These are phyloP conservation scores for Acronicta alni DNA, from an alignment of 2,888 invertebrate genomes.

Conservation along the genomic window DNA sequence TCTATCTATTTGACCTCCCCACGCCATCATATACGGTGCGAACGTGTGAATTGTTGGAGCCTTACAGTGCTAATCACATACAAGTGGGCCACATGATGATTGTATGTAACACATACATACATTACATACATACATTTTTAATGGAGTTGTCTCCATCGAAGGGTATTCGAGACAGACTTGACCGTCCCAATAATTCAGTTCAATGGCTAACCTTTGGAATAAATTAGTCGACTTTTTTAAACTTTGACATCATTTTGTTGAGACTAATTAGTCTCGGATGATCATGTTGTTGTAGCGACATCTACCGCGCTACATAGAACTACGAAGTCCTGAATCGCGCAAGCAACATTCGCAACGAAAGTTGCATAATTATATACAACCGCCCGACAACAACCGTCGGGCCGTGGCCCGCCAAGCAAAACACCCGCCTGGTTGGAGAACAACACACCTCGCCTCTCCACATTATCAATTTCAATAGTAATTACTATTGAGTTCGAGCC, in stretches of 20 bases:
- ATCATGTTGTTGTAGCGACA: too few species aligned
- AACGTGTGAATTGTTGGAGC: constrained; percentile 28
- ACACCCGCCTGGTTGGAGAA: too few species aligned
- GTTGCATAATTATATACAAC: too few species aligned
- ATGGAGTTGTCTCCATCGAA: constrained; percentile 45
- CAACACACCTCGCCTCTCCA: too few species aligned
- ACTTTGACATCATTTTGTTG: neutral
- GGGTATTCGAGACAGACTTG: constrained; percentile 27
- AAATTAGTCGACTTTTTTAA: neutral
- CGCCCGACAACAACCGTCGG: too few species aligned
- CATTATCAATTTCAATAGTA: too few species aligned
- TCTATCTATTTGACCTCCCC: constrained; percentile 34
- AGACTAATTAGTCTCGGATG: neutral
- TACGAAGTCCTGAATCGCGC: too few species aligned
- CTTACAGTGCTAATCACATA: constrained; percentile 46
- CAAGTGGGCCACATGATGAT: constrained; percentile 50
- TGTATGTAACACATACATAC: constrained; percentile 43
- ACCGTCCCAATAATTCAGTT: constrained; percentile 7
- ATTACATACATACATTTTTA: constrained; percentile 52
- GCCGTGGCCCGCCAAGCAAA: too few species aligned
- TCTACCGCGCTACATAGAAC: too few species aligned
- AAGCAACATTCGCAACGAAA: too few species aligned
- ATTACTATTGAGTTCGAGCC: too few species aligned
- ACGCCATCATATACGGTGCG: constrained; percentile 36
- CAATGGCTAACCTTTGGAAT: constrained; percentile 7